Percentiles rank a stretch among this genome's conserved stretches.
phyloP scores from a whole-genome alignment of 2,797 vertebrate genomes.

The Chelon labrosus region DNA sequence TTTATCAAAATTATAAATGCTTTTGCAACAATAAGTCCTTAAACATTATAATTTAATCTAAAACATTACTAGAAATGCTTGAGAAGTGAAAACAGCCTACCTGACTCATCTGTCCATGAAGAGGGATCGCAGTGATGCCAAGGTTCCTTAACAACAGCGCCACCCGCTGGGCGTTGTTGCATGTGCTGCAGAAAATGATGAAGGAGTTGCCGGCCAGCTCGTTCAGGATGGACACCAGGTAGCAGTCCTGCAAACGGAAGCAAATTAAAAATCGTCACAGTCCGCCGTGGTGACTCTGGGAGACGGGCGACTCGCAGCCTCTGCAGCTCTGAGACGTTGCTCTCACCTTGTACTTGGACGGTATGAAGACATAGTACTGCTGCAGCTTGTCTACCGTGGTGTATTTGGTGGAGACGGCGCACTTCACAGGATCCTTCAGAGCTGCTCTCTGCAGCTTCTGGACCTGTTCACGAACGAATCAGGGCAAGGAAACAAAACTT shows the following conservation, averaged over 20 bases:
- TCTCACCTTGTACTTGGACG: slow-evolving; percentile 96
- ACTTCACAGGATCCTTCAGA: slow-evolving; percentile 96
- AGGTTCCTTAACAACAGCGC: slow-evolving; percentile 94
- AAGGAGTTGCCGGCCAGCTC: slow-evolving; percentile 98
- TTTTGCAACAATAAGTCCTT: not conserved
- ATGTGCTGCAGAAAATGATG: slow-evolving; percentile 97
- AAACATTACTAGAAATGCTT: not conserved
- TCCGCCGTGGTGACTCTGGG: too few relatives aligned
- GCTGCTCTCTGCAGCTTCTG: slow-evolving; percentile 97
- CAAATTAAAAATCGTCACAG: too few relatives aligned
- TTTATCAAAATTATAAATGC: not conserved
- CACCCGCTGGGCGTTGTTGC: slow-evolving; percentile 95
- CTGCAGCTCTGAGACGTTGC: too few relatives aligned
- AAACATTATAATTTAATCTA: not conserved
- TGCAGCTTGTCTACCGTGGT: slow-evolving; percentile 97
- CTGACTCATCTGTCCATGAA: slow-evolving; percentile 98
- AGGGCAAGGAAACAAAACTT: not conserved
- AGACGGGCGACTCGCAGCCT: too few relatives aligned
- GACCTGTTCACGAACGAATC: slow-evolving; percentile 83
- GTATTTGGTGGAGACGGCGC: slow-evolving; percentile 96
- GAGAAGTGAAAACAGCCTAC: slow-evolving; percentile 71
- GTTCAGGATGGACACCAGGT: slow-evolving; percentile 97
- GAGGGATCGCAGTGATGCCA: slow-evolving; percentile 97
- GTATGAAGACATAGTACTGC: slow-evolving; percentile 97
- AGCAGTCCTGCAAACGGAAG: slow-evolving; percentile 89